phyloP scores from a whole-genome alignment of 2,888 invertebrate species.

The Tetropium fuscum region DNA sequence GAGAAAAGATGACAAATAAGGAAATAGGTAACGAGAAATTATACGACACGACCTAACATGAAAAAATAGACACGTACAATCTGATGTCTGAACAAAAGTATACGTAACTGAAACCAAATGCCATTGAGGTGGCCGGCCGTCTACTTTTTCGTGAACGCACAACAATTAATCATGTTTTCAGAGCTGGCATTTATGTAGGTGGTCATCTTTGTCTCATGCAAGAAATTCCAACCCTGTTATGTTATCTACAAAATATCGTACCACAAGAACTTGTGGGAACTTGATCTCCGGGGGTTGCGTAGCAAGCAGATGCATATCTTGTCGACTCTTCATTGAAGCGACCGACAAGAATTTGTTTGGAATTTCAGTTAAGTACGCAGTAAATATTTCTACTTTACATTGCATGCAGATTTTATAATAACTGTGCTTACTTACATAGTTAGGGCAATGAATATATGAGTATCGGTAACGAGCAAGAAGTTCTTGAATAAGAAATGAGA shows the following conservation, averaged over 20 bases:
- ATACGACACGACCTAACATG: neutral
- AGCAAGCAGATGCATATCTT: constrained; percentile 27
- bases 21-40: too few species aligned
- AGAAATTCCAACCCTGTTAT: constrained; percentile 24
- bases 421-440: too few species aligned
- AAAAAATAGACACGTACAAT: too few species aligned
- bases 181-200: constrained; percentile 15
- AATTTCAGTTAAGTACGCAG: too few species aligned
- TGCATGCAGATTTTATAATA: too few species aligned
- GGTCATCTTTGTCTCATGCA: constrained; percentile 21
- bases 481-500: neutral
- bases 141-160: constrained; percentile 4
- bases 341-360: constrained; percentile 24
- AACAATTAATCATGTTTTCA: constrained; percentile 20
- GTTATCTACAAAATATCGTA: constrained; percentile 34
- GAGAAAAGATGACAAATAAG: too few species aligned
- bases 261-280: constrained; percentile 33
- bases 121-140: neutral
- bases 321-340: constrained; percentile 5
- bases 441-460: too few species aligned
- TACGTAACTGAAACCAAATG: neutral
- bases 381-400: too few species aligned
- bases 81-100: too few species aligned
- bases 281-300: constrained; percentile 16
- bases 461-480: neutral